Evolutionary conservation across 2,113 vertebrate species (phyloP), one percentile per base, ranked within the genome.

Genomic region (Nibea albiflora): DNA sequence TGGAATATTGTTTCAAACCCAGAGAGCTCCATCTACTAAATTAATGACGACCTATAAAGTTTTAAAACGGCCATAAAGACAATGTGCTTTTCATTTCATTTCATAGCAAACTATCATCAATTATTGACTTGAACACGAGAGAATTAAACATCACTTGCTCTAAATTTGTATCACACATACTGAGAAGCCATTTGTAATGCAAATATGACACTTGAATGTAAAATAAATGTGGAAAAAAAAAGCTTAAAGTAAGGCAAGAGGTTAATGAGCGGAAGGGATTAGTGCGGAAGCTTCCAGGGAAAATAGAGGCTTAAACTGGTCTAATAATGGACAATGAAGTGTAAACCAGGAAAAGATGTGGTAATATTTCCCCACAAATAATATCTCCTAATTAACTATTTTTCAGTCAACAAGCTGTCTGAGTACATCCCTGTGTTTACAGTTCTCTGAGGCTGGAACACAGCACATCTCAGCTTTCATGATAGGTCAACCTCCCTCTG

Each of bases 401-500:
- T 75, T 26, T 78, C 53, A 56, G 46, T 82, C 75, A 72, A 68
- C 86, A 84, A 78, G 80, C 78, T 86, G 71, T 81, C 76, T 71
- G 47, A 76, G 22, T 60, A 65, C 44, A 75, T 64, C 53, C 75
- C 39, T 71, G 78, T 83, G 81, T 89, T 88, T 88, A 87, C 78
- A 73, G 46, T 84, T 83, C n/a, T 63, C 50, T 50, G 76, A 87
- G 64, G 63, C 71, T 84, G 60, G 26, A 86, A 81, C 76, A n/a
- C 83, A 73, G 74, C 71, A 67, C 20, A 24, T 74, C 85, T 83
- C 85, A 75, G 72, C 87, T 89, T 88, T 80, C 74, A 85, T 85
- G 62, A 88, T 79, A 73, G 83, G 74, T 79, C 83, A 84, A 66
- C 84, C 81, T 83, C 53, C 66, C 69, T 66, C 76, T 81, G 75